Base-by-base conservation (phyloP, 2,888 invertebrate species). In the Ectemnius cavifrons region DNA sequence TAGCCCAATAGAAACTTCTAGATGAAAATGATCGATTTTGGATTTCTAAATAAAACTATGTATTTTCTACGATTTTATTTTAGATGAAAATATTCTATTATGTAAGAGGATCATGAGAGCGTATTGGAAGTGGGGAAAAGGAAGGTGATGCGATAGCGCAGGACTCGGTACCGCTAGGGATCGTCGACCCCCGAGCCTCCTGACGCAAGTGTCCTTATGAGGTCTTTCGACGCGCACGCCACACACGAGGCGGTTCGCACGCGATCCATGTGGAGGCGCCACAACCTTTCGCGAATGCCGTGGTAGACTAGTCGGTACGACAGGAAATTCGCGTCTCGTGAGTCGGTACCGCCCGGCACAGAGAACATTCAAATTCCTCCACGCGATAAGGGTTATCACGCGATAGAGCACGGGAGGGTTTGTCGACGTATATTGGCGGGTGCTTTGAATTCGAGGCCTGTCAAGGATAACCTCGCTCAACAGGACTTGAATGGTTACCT, bases 221-320 rank as follows among this genome's bases (percentile, higher is more conserved):
- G 16, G 52, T 52, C 14, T 37, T 71, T 37, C 58, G 59, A 49
- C 45, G 56, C 63, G 72, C 37, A 4, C 46, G 18, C 63, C 23
- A 65, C 63, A 57, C 66, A 58, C 49, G 61, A 78, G 47, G 66
- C 11, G 47, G 67, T 83, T 83, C 56, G 2, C 18, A 8, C 56
- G 64, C 46, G 20, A 56, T 71, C 84, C 89, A 83, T 69, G 16
- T 0, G 72, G 86, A 73, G 90, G 88, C 90, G 90, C 90, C 90
- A 91, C 89, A 74, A 83, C 86, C 86, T 81, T 82, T 87, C 83
- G 86, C 88, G 82, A 87, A 84, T 87, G 79, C 78, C 67, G 47
- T 37, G 79, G 69, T 71, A 8, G 37, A 73, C 69, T 77, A 63
- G 89, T 90, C 89, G 90, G 87, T 86, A 89, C 77, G 64, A 80